Evolutionary conservation across 2,113 vertebrate species (phyloP), one percentile per base, ranked within the genome.

Genomic region (Rutilus rutilus): DNA sequence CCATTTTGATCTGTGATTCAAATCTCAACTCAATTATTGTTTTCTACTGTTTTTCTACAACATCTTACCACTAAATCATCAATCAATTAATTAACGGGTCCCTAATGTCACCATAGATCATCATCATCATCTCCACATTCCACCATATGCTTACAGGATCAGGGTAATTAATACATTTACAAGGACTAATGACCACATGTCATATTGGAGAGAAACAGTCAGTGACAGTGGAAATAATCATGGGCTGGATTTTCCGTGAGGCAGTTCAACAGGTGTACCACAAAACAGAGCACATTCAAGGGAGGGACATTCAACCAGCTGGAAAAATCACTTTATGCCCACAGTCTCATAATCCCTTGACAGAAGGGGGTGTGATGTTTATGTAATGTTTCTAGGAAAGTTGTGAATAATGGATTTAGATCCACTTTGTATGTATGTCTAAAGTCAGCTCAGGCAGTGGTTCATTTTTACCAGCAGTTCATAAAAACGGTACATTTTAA

Each of bases 191-290:
- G 88, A 78, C 85, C 87, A 86, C 78, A 21, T 89, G 86, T 84
- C 23, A 39, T 89, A 90, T 90, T 83, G 87, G 86, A 90, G 78
- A 82, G 86, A 79, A 86, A 87, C 89, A 83, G 85, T 67, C 86
- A 91, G 3, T 30, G 75, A 77, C 27, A 57, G 50, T 54, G 90
- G 90, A 92, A 91, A 86, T 92, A 86, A 84, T 90, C 91, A 93
- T 91, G 88, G 86, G 90, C 73, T 67, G 30, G 11, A 52, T 87
- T 88, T 88, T 91, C 91, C 88, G 87, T 69, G 76, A 84, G 88
- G 87, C 83, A 86, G 84, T 82, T 65, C 71, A 78, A 69, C 82
- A 85, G 84, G 27, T 84, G 86, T 75, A 86, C 87, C 80, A 73
- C 88, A 25, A 80, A 81, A 47, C 76, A 59, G 23, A 52, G 52